phyloP scores from a whole-genome alignment of 2,888 invertebrate genomes.

The Apodemia zela region DNA sequence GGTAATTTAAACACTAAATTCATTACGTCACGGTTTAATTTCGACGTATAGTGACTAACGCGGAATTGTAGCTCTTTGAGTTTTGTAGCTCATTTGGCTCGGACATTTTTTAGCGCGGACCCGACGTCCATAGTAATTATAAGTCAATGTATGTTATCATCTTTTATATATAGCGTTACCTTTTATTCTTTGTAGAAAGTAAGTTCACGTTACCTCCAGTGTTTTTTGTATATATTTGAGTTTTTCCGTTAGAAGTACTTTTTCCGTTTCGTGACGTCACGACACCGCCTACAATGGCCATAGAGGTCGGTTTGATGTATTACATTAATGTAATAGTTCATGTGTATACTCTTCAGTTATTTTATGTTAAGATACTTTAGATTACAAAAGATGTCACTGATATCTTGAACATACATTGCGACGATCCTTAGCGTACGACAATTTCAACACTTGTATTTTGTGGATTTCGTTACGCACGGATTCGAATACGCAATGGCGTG shows the following conservation, averaged over 20 bases:
- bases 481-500: background rate
- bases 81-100: no score
- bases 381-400: background rate
- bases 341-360: background rate
- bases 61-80: no score
- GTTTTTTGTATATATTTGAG: slow-evolving; percentile 4
- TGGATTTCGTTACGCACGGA: no score
- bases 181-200: background rate
- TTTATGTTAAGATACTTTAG: background rate
- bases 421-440: background rate
- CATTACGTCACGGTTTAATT: no score
- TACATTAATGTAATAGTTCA: background rate
- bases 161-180: background rate
- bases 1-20: no score
- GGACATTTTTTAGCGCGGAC: no score
- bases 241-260: slow-evolving; percentile 7
- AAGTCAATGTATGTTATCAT: no score
- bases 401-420: background rate
- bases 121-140: no score
- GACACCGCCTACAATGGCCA: slow-evolving; percentile 51
- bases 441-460: background rate
- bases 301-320: slow-evolving; percentile 29
- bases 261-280: slow-evolving; percentile 65
- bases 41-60: no score
- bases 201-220: background rate